These are phyloP conservation scores for Oostethus manadensis DNA, from an alignment of 2,113 vertebrate species.

Conservation along the genomic window DNA sequence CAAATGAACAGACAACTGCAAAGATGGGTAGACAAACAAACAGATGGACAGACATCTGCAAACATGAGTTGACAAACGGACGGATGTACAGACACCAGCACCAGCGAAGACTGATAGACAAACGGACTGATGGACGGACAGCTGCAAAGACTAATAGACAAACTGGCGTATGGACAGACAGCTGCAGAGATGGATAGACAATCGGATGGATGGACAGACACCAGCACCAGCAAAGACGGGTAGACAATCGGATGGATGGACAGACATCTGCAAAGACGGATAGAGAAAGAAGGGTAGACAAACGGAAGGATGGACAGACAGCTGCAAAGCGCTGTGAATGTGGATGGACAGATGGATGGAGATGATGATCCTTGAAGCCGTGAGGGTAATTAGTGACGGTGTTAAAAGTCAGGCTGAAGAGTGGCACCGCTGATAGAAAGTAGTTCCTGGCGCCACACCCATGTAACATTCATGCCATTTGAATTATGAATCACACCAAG, in stretches of 20 bases:
- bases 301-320: no score
- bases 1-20: background rate
- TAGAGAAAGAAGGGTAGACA: no score
- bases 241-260: no score
- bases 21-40: background rate
- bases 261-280: background rate
- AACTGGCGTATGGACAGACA: slow-evolving; percentile 1
- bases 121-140: background rate
- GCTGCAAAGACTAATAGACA: background rate
- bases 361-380: slow-evolving; percentile 48
- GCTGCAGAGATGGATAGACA: background rate
- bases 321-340: background rate
- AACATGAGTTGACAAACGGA: slow-evolving; percentile 6
- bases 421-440: slow-evolving; percentile 61
- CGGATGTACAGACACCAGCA: background rate
- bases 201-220: no score
- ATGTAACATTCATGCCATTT: slow-evolving; percentile 79
- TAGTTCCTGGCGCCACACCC: slow-evolving; percentile 62
- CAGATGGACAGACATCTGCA: background rate
- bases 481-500: slow-evolving; percentile 77
- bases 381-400: slow-evolving; percentile 39
- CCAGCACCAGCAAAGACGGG: no score
- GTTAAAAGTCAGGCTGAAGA: slow-evolving; percentile 61
- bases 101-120: background rate
- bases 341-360: slow-evolving; percentile 1